Evolutionary conservation across 1,140 invertebrate species (phyloP), one percentile per base, ranked within the genome.

Genomic region (Ectropis grisescens): DNA sequence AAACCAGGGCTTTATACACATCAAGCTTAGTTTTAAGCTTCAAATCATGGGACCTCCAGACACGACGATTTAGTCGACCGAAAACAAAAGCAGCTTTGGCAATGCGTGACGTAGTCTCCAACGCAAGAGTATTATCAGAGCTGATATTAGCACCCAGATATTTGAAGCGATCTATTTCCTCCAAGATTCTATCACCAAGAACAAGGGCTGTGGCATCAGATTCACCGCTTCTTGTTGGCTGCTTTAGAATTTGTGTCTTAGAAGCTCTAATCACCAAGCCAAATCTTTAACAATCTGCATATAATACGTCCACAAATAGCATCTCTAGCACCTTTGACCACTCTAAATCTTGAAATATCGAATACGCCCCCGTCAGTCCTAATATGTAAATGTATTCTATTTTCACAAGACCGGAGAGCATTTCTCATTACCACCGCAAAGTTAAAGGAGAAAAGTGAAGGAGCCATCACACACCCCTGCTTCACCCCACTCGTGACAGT

Each of bases 341-440:
- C 27, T 26, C 33, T 38, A 23, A 46, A 37, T 1, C 37, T 24
- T 1, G 37, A 34, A 12, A 38, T 12, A 11, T 45, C 23, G 8
- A 41, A 47, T n/a, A 45, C 22, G 12, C 34, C 13, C 11, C 19
- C 38, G n/a, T 38, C 41, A n/a, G 26, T 29, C n/a, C 33, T 13
- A 13, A 37, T 12, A 8, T 25, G 22, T 8, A 41, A 5, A 2
- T 22, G 8, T 1, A 45, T 34, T 32, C 26, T 31, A 23, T 32
- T 10, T 12, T 22, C 34, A 14, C 41, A 43, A 4, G 14, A 8
- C n/a, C 11, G 16, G 4, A 38, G 27, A 1, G 35, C 35, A 28
- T 50, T 42, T 11, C 23, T 36, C 33, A 45, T 39, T 2, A 46
- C 47, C 7, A 14, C 34, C 11, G 47, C 42, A 39, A 51, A 52